phyloP scores from a whole-genome alignment of 2,113 vertebrate species.

The Trematocara stigmaticum region DNA sequence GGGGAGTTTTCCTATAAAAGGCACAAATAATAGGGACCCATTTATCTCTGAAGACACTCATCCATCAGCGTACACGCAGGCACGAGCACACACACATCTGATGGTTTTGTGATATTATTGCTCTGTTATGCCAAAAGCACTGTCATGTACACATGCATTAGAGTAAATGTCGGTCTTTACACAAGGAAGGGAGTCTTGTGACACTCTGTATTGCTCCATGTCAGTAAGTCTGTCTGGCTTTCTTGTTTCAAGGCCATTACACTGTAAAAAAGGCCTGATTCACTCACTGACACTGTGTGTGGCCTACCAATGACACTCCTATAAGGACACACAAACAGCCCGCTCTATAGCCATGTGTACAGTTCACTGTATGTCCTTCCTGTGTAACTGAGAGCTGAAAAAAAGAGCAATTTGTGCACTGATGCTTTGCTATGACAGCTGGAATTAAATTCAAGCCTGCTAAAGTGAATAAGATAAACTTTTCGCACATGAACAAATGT shows the following conservation, averaged over 20 bases:
- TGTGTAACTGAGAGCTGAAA: neutral
- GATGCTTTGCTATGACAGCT: neutral
- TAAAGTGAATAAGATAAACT: neutral
- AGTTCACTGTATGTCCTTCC: neutral
- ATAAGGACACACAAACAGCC: neutral
- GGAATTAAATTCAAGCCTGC: neutral
- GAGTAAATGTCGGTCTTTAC: slow-evolving; percentile 13
- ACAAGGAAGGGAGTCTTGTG: neutral
- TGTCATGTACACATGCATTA: slow-evolving; percentile 21
- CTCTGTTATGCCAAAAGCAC: slow-evolving; percentile 19
- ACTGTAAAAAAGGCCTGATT: slow-evolving; percentile 9
- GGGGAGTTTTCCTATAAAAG: slow-evolving; percentile 52
- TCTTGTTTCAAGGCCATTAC: slow-evolving; percentile 12
- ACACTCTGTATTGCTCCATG: neutral
- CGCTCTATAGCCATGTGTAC: neutral
- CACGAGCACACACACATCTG: neutral
- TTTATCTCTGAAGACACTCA: slow-evolving; percentile 55
- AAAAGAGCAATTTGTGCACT: neutral
- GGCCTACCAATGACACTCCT: slow-evolving; percentile 19
- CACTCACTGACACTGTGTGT: slow-evolving; percentile 16
- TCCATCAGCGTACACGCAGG: slow-evolving; percentile 13
- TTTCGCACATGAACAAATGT: neutral
- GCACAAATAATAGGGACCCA: slow-evolving; percentile 53
- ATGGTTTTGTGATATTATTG: slow-evolving; percentile 40
- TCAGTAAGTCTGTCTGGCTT: neutral